Evolutionary conservation across 2,888 invertebrate genomes (phyloP).

Genomic region (Campopleginae sp.): DNA sequence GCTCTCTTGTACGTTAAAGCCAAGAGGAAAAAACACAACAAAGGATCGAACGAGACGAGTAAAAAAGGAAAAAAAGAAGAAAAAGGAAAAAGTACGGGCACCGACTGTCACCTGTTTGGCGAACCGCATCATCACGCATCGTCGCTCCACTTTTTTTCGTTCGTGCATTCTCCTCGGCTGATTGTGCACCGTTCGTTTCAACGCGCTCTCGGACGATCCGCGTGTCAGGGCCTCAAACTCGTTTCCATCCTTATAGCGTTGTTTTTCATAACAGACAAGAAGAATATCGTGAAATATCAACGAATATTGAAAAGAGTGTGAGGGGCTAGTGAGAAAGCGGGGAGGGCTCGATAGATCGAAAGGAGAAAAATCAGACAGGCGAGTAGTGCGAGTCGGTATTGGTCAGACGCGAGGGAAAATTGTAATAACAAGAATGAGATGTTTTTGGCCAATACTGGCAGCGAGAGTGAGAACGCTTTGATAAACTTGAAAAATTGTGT

Average conservation of each 20-base stretch:
- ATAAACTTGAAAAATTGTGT: neutral
- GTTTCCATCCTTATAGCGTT: constrained; percentile 28
- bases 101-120: constrained; percentile 30
- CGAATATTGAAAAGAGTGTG: neutral
- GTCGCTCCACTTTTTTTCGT: constrained; percentile 52
- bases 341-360: neutral
- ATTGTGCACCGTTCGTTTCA: constrained; percentile 45
- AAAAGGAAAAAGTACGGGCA: neutral
- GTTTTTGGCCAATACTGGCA: neutral
- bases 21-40: constrained; percentile 39
- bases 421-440: neutral
- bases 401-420: constrained; percentile 27
- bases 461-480: neutral
- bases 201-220: constrained; percentile 51
- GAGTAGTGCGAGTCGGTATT: constrained; percentile 7
- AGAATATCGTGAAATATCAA: neutral
- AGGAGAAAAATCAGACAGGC: neutral
- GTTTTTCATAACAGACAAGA: neutral
- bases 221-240: constrained; percentile 42
- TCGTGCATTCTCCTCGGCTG: constrained; percentile 40
- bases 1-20: constrained; percentile 25
- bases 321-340: neutral
- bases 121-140: constrained; percentile 20
- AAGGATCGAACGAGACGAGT: constrained; percentile 52
- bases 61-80: neutral